Conservation (phyloP, 2,888 invertebrate genomes). For the Lithosia quadra region DNA sequence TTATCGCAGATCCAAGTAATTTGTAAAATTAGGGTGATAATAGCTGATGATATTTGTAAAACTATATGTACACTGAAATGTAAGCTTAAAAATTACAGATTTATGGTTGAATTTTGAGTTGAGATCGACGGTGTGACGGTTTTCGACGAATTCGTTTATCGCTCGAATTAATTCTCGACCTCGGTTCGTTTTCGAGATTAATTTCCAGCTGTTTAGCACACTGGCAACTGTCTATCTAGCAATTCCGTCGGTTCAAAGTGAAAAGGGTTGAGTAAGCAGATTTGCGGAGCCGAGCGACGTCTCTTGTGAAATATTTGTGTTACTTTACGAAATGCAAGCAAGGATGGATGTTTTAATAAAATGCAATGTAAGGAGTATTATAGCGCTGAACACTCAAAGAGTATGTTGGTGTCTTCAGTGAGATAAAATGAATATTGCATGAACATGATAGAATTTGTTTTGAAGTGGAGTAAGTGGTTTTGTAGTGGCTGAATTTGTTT, state of each 20-base stretch:
- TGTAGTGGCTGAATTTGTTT: neutral
- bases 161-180: constrained; percentile 67
- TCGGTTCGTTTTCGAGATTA: constrained; percentile 64
- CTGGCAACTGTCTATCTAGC: constrained; percentile 57
- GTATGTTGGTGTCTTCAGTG: constrained; percentile 24
- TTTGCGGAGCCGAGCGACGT: constrained; percentile 44
- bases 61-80: constrained; percentile 23
- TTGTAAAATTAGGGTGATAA: constrained; percentile 64
- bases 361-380: constrained; percentile 42
- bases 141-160: constrained; percentile 64
- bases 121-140: constrained; percentile 31
- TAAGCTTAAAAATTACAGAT: constrained; percentile 21
- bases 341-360: constrained; percentile 34
- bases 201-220: constrained; percentile 68
- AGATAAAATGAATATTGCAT: constrained; percentile 11
- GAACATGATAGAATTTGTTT: constrained; percentile 18
- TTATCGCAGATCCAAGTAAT: constrained; percentile 60
- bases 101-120: constrained; percentile 32
- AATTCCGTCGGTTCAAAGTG: constrained; percentile 56
- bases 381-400: constrained; percentile 25
- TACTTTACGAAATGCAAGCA: constrained; percentile 47
- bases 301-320: constrained; percentile 56
- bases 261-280: constrained; percentile 57
- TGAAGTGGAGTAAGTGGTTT: constrained; percentile 1
- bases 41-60: constrained; percentile 37